Conservation (phyloP, 2,113 vertebrate genomes). For the Laterallus jamaicensis region DNA sequence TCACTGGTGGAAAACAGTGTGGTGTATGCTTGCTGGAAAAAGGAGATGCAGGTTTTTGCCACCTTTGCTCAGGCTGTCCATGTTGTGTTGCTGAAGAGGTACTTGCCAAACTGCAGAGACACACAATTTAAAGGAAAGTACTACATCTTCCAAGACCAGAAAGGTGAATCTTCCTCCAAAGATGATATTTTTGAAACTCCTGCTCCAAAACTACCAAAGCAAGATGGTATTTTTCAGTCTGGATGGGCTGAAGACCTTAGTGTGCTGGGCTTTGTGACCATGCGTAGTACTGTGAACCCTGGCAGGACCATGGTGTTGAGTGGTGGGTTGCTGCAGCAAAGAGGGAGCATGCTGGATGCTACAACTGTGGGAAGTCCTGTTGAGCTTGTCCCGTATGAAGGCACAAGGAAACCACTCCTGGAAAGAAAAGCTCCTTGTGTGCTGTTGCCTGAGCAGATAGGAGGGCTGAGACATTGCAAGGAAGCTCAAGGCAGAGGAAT, state of each 20-base stretch:
- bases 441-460: not conserved
- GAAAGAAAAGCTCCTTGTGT: not conserved
- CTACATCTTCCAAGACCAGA: slow-evolving; percentile 10
- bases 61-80: slow-evolving; percentile 43
- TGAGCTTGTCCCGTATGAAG: fast-evolving
- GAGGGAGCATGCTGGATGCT: not conserved
- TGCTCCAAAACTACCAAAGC: not conserved
- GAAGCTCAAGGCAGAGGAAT: not conserved
- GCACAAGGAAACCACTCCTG: not conserved
- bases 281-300: fast-evolving
- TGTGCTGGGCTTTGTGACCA: not conserved
- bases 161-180: not conserved
- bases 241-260: not conserved
- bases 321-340: fast-evolving
- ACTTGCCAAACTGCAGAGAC: not conserved
- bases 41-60: not conserved
- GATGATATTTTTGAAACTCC: not conserved
- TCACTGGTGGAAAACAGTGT: not conserved
- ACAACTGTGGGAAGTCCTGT: fast-evolving
- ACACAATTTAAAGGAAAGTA: slow-evolving; percentile 37
- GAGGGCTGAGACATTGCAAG: not conserved
- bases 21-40: slow-evolving; percentile 53
- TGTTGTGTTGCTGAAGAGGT: not conserved
- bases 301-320: fast-evolving
- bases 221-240: not conserved